Conservation (phyloP, 2,797 vertebrate species). For the Eulemur albifrons region DNA sequence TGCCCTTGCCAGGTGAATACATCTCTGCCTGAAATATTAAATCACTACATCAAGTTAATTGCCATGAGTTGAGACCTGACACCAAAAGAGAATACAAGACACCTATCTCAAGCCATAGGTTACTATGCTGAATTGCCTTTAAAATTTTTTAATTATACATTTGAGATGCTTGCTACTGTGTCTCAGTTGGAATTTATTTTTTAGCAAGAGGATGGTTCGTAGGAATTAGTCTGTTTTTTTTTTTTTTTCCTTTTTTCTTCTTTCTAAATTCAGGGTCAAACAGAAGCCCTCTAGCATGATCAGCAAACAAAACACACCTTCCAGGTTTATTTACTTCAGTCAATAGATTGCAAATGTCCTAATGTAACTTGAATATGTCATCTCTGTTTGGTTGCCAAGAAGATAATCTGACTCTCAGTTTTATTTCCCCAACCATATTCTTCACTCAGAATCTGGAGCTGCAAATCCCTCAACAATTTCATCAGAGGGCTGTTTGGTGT, state of each 20-base stretch:
- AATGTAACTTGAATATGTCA: slow-evolving; percentile 40
- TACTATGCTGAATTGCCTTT: background rate
- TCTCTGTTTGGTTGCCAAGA: slow-evolving; percentile 61
- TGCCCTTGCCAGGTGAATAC: background rate
- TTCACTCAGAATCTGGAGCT: slow-evolving; percentile 11
- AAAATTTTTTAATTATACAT: slow-evolving; percentile 1
- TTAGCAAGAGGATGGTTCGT: background rate
- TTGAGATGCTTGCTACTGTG: background rate
- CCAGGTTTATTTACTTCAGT: slow-evolving; percentile 42
- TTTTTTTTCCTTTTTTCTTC: background rate
- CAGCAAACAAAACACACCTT: slow-evolving; percentile 64
- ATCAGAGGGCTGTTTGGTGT: background rate
- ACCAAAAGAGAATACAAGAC: background rate
- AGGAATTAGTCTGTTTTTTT: background rate
- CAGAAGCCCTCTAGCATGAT: background rate
- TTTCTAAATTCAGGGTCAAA: background rate
- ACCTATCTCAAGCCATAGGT: background rate
- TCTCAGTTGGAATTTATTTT: slow-evolving; percentile 23
- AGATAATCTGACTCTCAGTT: slow-evolving; percentile 58
- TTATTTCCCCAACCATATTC: slow-evolving; percentile 35
- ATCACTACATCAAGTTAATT: slow-evolving; percentile 49
- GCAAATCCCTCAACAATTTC: slow-evolving; percentile 3
- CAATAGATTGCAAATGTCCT: slow-evolving; percentile 45
- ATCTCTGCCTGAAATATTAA: slow-evolving; percentile 34
- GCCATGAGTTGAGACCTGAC: background rate